Evolutionary conservation across 2,888 invertebrate species (phyloP).

Genomic region (Drosophila kambysellisi): DNA sequence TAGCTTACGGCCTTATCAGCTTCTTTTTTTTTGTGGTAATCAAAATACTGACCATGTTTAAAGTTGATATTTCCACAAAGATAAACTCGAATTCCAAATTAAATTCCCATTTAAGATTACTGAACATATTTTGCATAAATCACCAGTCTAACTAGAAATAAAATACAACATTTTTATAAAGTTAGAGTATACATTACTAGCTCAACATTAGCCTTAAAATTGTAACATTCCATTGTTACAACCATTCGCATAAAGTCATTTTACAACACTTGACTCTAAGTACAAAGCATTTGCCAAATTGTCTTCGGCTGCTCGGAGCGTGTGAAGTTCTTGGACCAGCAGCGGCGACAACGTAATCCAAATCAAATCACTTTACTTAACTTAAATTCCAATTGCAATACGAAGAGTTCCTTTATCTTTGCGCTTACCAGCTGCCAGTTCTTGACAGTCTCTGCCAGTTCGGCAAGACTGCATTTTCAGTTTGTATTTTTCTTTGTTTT

Average conservation of each 20-base stretch:
- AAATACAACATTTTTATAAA: neutral
- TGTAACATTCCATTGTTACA: too few relatives aligned
- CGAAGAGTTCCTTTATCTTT: constrained; percentile 38
- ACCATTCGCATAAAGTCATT: constrained; percentile 3
- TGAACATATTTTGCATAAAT: neutral
- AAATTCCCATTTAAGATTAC: neutral
- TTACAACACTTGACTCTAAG: constrained; percentile 18
- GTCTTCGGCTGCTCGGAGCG: constrained; percentile 27
- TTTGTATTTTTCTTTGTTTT: constrained; percentile 24
- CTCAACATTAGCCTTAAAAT: neutral
- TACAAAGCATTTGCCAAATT: constrained; percentile 57
- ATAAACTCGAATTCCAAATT: neutral
- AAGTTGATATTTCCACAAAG: neutral
- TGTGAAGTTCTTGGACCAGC: constrained; percentile 36
- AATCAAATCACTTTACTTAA: constrained; percentile 67
- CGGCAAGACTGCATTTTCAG: constrained; percentile 38
- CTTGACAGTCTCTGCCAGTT: constrained; percentile 39
- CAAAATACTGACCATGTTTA: neutral
- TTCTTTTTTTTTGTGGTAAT: too few relatives aligned
- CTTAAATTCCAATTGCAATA: constrained; percentile 68
- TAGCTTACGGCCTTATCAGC: neutral
- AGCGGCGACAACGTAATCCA: constrained; percentile 57
- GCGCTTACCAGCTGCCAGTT: constrained; percentile 51
- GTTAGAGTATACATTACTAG: neutral
- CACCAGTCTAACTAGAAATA: neutral